phyloP scores from a whole-genome alignment of 2,888 invertebrate genomes.

The Cryptocephalus primarius region DNA sequence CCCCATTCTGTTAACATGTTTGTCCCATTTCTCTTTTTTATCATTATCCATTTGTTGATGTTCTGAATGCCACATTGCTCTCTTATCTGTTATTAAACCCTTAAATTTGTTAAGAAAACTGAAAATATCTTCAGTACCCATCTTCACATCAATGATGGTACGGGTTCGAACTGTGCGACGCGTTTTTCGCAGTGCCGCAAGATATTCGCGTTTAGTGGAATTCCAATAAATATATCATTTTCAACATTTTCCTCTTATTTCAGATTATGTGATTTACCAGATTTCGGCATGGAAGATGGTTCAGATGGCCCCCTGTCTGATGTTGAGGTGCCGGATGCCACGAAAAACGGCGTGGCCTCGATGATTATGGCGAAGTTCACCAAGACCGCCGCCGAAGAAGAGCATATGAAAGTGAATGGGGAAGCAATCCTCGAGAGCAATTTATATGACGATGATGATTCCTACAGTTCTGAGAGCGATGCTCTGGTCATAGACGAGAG shows the following conservation, averaged over 20 bases:
- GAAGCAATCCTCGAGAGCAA: constrained; percentile 16
- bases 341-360: constrained; percentile 27
- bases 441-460: constrained; percentile 18
- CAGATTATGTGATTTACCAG: not conserved
- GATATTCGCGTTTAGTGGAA: too few relatives aligned
- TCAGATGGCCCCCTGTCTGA: constrained; percentile 23
- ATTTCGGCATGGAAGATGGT: constrained; percentile 36
- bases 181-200: too few relatives aligned
- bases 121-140: too few relatives aligned
- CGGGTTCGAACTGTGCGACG: too few relatives aligned
- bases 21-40: not conserved
- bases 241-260: too few relatives aligned
- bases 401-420: constrained; percentile 27
- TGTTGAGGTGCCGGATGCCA: constrained; percentile 17
- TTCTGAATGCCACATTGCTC: not conserved
- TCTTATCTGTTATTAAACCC: too few relatives aligned
- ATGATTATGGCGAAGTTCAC: constrained; percentile 33
- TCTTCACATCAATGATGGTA: too few relatives aligned
- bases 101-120: too few relatives aligned
- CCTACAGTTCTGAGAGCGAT: constrained; percentile 34
- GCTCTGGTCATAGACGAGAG: constrained; percentile 35
- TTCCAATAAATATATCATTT: too few relatives aligned
- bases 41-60: not conserved
- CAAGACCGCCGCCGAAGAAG: constrained; percentile 16
- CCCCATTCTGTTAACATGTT: not conserved